A percentile compares a stretch with the other conserved stretches of the same genome.
Evolutionary conservation across 2,797 vertebrate species (phyloP).

Genomic region (Chelon labrosus): DNA sequence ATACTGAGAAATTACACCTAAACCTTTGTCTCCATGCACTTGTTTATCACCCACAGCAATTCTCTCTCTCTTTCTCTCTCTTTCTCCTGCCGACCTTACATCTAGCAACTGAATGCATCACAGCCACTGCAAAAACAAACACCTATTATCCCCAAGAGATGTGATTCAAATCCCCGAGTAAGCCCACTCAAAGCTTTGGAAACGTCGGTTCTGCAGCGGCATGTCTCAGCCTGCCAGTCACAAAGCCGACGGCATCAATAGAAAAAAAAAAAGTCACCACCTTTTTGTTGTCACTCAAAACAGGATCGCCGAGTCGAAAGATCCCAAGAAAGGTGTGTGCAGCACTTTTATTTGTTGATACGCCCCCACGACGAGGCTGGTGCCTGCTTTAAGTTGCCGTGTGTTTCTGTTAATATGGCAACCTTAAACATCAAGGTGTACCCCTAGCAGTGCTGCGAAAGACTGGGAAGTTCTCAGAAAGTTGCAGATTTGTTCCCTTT

Average conservation of each 20-base stretch:
- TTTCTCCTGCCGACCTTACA: constrained; percentile 42
- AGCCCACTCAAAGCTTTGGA: constrained; percentile 66
- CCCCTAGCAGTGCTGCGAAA: too few relatives aligned
- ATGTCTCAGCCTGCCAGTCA: constrained; percentile 62
- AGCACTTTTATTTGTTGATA: background rate
- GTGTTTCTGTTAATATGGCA: too few relatives aligned
- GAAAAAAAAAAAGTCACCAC: constrained; percentile 28
- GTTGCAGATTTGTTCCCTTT: constrained; percentile 11
- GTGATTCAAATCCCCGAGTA: constrained; percentile 63
- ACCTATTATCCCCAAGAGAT: constrained; percentile 67
- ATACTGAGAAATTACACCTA: background rate
- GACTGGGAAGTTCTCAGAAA: too few relatives aligned
- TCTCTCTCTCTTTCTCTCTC: constrained; percentile 1
- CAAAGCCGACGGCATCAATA: constrained; percentile 40
- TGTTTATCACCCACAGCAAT: constrained; percentile 29
- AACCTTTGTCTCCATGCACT: constrained; percentile 9
- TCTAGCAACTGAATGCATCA: constrained; percentile 67
- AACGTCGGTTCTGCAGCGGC: constrained; percentile 62
- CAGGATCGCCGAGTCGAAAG: background rate
- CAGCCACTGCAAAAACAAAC: constrained; percentile 72
- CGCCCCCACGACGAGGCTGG: too few relatives aligned
- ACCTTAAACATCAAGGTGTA: too few relatives aligned
- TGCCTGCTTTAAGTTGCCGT: background rate
- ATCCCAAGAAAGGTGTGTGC: background rate
- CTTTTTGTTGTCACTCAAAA: constrained; percentile 42